Evolutionary conservation across 2,888 invertebrate species (phyloP), one percentile per base, ranked within the genome.

Genomic region (Apodemia hepburni): DNA sequence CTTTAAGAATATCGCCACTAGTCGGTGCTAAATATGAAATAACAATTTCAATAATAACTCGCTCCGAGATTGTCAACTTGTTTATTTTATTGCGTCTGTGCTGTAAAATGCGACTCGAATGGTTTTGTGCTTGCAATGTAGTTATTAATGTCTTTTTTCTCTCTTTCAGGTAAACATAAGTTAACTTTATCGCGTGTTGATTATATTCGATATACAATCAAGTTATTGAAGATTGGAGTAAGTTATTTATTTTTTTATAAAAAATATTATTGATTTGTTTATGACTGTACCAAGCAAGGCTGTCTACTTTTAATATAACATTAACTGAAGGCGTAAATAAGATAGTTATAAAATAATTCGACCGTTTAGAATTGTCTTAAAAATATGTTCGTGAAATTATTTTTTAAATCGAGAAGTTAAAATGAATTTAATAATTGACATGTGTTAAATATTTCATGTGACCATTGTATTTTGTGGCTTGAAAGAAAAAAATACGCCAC

Each of bases 161-260:
- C 69, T 69, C 60, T 69, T 67, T 42, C 81, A 81, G 81, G 81
- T 81, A 81, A 81, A 74, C 75, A 76, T 57, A 38, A 18, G 51
- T 42, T 22, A 12, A 45, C 59, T 42, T 59, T 59, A 61, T 61
- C 57, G 61, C 54, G 35, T 57, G 45, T 57, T 42, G 61, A 58
- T 54, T 54, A 54, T 54, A 54, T 27, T 27, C 11, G 17, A 54
- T 54, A 27, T 54, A 54, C 12, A 42, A 42, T 54, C 51, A 54
- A 22, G 51, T 51, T 51, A 51, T 15, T 51, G 51, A 22, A 51
- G 51, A 42, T 51, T 51, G 51, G 22, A 51, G 51, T 51, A 51
- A 51, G 51, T 27, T 22, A 51, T 51, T 51, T 51, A 51, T 51
- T 51, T 51, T 51, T 27, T 27, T 22, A 22, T 18, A 42, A 42